Base-by-base conservation (phyloP, 2,797 vertebrate species). In the Takifugu rubripes region DNA sequence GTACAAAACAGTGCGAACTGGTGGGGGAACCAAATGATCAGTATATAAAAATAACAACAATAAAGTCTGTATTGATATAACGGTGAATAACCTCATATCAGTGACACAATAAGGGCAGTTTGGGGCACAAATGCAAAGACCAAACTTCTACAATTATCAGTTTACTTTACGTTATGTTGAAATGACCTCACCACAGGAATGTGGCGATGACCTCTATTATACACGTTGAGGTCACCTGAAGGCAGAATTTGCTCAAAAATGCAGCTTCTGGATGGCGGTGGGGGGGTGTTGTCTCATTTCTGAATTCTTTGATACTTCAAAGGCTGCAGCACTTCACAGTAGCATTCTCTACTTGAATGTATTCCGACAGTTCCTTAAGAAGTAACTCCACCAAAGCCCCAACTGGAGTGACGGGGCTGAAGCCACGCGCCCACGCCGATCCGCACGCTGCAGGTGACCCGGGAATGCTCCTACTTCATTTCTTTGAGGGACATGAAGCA, bases 291-390 rank as follows among this genome's bases (percentile, higher is more conserved):
- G 80, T 12, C 56, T 59, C 74, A 62, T 71, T 74, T 60, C 51
- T 55, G 67, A 78, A 54, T 59, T 64, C 56, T 67, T 72, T 53
- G 62, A 77, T 11, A 80, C 76, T 17, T 55, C 53, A 21, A 79
- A 80, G 77, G 72, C 66, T 66, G 72, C 73, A 75, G 81, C 89
- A 86, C 91, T 92, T 91, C 92, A 92, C 86, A 80, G 92, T 88
- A 92, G 92, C 62, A 85, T 87, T 89, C 81, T 71, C 70, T 73
- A 79, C 84, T 70, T 79, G 64, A 52, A 60, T 49, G 52, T 75
- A 78, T 76, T 84, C 59, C 54, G 67, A 78, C 61, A 77, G 48
- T 78, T 66, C 73, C 75, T 69, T 46, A 60, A 70, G 71, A 80
- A 64, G 58, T 68, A 56, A 62, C 74, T 63, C 84, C 65, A 43